Evolutionary conservation across 1,140 invertebrate species (phyloP), one percentile per base, ranked within the genome.

Genomic region (Panagrolaimus sp.): DNA sequence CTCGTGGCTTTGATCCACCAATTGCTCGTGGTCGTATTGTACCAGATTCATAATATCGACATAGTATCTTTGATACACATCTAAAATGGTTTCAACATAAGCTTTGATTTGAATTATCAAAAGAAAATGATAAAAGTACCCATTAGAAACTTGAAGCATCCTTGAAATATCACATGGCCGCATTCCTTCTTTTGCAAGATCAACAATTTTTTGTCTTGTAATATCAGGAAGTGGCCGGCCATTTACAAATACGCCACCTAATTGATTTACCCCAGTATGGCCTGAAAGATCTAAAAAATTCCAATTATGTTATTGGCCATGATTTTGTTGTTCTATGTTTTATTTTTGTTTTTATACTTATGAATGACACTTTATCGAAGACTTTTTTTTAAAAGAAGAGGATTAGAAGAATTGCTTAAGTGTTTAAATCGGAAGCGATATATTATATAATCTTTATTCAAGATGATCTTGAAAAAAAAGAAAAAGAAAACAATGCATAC

Each of bases 211-310:
- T 85, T 96, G 92, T 63, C 94, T 87, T 51, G 93, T 96, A 62
- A 90, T 90, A 84, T 96, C 93, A 13, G 94, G 93, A 77, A 98
- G 87, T 63, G 93, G 93, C 76, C 94, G 87, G 53, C 94, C 95
- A 84, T 94, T 93, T 82, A 98, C 92, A 84, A 95, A 96, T 7
- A 93, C 92, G 76, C 95, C 95, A 72, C 95, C 94, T 81, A 98
- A 88, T 87, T 98, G 95, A 87, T 98, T 98, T 82, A 97, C 91
- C 78, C 74, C 74, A n/a, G 74, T 76, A 63, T 76, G 74, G 13
- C 74, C 74, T 78, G 38, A 65, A 14, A 63, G 38, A 63, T 63
- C 42, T 42, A 38, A 38, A 38, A 38, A 38, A 38, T 38, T 38
- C 7, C 2, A 38, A 38, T 4, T 4, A 4, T 38, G 31, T 38